phyloP scores from a whole-genome alignment of 2,113 vertebrate species.

The Leptocoma aspasia region DNA sequence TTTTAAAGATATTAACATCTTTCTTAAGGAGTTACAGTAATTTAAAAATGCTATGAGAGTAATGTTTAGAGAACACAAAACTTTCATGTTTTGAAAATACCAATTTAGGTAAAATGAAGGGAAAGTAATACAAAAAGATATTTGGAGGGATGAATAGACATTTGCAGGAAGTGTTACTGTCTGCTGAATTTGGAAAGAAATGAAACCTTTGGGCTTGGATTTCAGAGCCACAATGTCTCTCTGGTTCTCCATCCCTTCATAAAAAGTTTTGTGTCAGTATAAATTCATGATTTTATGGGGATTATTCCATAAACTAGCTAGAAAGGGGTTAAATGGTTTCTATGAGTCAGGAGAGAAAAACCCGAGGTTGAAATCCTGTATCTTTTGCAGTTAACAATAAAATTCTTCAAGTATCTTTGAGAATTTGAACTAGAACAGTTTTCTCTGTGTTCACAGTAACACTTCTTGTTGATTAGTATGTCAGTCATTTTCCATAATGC shows the following conservation, averaged over 20 bases:
- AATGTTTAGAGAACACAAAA: not conserved
- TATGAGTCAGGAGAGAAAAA: not conserved
- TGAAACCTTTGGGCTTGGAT: not conserved
- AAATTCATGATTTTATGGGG: not conserved
- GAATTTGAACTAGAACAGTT: not conserved
- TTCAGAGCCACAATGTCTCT: not conserved
- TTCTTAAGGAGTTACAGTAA: not conserved
- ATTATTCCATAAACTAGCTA: not conserved
- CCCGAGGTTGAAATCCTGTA: not conserved
- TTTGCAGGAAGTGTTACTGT: not conserved
- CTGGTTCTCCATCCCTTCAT: not conserved
- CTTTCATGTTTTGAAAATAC: not conserved
- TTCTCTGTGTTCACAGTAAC: not conserved
- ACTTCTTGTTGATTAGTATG: not conserved
- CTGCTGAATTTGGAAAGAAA: not conserved
- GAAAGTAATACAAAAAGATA: not conserved
- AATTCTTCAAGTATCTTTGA: not conserved
- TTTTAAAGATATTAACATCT: conserved; percentile 16
- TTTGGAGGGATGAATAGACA: not conserved
- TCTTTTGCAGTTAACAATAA: not conserved
- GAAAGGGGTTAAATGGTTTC: not conserved
- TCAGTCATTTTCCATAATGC: not conserved
- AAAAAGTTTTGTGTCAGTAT: not conserved
- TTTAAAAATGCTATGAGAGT: not conserved
- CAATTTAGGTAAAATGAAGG: not conserved